These are phyloP conservation scores for Crenuchus spilurus DNA, from an alignment of 2,797 vertebrate species.

Conservation along the genomic window DNA sequence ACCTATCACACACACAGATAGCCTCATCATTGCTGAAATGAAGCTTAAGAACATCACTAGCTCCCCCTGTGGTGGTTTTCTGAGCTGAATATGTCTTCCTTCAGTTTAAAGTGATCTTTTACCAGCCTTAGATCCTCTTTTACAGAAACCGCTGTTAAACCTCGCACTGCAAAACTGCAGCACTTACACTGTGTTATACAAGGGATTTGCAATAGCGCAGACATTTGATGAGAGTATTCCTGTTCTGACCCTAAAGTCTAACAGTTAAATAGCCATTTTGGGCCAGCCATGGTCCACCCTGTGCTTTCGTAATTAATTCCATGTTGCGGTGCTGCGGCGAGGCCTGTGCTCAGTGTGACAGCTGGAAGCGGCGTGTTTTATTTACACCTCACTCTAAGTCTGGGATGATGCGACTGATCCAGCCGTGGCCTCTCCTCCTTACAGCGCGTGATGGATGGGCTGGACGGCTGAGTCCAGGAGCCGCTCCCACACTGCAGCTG, in stretches of 20 bases:
- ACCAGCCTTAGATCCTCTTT: not conserved
- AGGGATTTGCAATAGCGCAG: conserved; percentile 23
- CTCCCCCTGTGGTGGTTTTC: conserved; percentile 68
- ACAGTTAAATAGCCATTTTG: not conserved
- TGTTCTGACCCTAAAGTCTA: not conserved
- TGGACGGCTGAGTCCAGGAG: conserved; percentile 33
- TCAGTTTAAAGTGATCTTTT: conserved; percentile 31
- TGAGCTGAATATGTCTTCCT: conserved; percentile 44
- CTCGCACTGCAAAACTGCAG: conserved; percentile 18
- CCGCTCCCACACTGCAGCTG: not conserved
- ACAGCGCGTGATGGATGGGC: conserved; percentile 38
- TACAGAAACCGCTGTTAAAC: not conserved
- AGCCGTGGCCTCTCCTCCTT: conserved; percentile 28
- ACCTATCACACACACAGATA: conserved; percentile 13
- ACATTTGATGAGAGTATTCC: not conserved
- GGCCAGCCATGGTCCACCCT: not conserved
- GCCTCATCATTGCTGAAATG: conserved; percentile 46
- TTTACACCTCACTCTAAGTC: conserved; percentile 23
- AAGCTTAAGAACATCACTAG: conserved; percentile 64
- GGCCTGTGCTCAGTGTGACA: not conserved
- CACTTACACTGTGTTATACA: conserved; percentile 4
- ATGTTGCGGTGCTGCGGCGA: not conserved
- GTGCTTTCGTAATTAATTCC: not conserved
- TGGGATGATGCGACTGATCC: conserved; percentile 18
- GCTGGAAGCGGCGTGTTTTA: conserved; percentile 5